Conservation (phyloP, 2,113 vertebrate genomes). For the Lophochroa leadbeateri region DNA sequence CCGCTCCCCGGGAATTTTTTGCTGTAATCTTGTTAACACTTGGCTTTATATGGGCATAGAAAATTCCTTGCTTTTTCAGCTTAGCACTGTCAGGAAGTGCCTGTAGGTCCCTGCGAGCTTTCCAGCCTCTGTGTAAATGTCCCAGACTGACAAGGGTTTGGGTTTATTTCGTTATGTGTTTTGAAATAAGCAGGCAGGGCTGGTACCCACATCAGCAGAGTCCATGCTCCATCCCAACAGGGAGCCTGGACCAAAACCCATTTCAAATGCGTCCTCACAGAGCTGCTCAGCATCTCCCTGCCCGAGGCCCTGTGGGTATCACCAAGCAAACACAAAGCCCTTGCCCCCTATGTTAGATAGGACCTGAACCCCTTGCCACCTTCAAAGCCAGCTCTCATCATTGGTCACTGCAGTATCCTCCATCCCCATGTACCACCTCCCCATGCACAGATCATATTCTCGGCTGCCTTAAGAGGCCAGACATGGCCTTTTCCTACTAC, state of each 20-base stretch:
- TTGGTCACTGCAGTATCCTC: neutral
- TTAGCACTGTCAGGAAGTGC: constrained; percentile 15
- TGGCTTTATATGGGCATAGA: constrained; percentile 62
- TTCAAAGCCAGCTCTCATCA: neutral
- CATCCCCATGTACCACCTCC: neutral
- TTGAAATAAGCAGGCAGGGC: neutral
- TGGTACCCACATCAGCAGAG: neutral
- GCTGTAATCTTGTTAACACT: constrained; percentile 59
- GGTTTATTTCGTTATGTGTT: neutral
- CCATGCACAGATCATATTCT: neutral
- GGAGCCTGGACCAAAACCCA: neutral
- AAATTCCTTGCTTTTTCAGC: constrained; percentile 47
- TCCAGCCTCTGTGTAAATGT: neutral
- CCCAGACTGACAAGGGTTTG: neutral
- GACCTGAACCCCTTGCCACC: neutral
- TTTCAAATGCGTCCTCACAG: neutral
- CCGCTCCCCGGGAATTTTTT: constrained; percentile 32
- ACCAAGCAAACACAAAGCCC: neutral
- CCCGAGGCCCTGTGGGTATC: fast-evolving
- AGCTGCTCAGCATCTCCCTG: neutral
- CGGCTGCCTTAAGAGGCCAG: neutral
- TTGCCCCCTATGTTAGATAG: fast-evolving
- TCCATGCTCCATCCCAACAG: fast-evolving
- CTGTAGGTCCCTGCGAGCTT: neutral
- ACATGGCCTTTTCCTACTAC: neutral